Evolutionary conservation across 1,140 invertebrate species (phyloP), one percentile per base, ranked within the genome.

Genomic region (Choristoneura fumiferana): DNA sequence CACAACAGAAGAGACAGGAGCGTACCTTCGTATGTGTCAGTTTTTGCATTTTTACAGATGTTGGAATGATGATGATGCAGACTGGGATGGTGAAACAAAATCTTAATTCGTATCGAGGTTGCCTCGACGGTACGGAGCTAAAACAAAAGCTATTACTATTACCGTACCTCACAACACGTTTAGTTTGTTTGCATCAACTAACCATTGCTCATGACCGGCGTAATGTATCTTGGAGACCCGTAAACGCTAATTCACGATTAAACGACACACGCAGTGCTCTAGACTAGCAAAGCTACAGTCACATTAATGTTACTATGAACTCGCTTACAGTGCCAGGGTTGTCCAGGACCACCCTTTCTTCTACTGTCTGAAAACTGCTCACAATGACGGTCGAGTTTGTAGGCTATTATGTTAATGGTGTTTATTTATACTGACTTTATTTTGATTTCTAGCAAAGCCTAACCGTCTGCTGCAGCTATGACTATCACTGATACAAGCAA

Each of bases 1-100:
- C 57, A 60, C 63, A 56, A 57, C 52, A 59, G 22, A 54, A 14
- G 66, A 56, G 68, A 68, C 69, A 73, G 67, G 64, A 73, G 71
- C 78, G 77, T 84, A 76, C 80, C 78, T 89, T 80, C 89, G 87
- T 83, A 78, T 85, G 84, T 91, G 88, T 90, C 88, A 90, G 85
- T 84, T 83, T 91, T 89, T 92, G 89, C 84, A 91, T 93, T 92
- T 94, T 96, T 96, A 78, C 95, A 96, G 95, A 96, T 96, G 95
- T 96, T 89, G 95, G 95, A 92, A 96, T 96, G 95, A 95, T 96
- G 93, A 95, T 96, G 95, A 95, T 96, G 95, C 95, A 96, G 94
- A 93, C 94, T 84, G 95, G 95, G 92, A 96, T 96, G 95, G 94
- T 96, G 92, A 96, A 95, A 92, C 93, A 95, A 91, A 93, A 92